Evolutionary conservation across 2,888 invertebrate genomes (phyloP), one percentile per base, ranked within the genome.

Genomic region (Heliconius charithonia): DNA sequence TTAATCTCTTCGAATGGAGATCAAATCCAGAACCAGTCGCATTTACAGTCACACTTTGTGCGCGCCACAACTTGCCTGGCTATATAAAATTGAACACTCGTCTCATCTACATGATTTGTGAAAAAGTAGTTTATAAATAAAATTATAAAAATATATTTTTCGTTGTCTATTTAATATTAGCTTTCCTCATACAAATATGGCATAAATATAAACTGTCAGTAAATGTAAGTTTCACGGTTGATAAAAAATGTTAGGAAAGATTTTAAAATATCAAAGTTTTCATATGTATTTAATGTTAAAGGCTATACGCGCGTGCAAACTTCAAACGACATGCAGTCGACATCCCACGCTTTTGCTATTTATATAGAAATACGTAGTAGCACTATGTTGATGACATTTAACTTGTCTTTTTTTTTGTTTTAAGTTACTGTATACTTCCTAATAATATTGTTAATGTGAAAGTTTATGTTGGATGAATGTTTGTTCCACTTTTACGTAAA

Each of bases 321-420:
- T 19, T 65, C 25, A 67, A 75, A 32, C 32, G 32, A 13, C 45
- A 67, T 27, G 66, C 25, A 67, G 69, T 76, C 59, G 29, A 37
- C 75, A 25, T 45, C 76, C 76, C 37, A 76, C 76, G 76, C 76
- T 25, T 59, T 37, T 59, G 25, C 59, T 76, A 69, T 69, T 76
- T 51, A 67, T 29, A 19, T 22, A 51, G 29, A 69, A 32, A 37
- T 37, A 37, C 32, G 37, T 37, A 37, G 37, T n/a, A n/a, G 66
- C 66, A 37, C 66, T n/a, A 66, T 22, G 37, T n/a, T 22, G 22
- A 67, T 37, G 67, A 41, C n/a, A 67, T 41, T 67, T 67, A 67
- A 67, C 25, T 41, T 67, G 10, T 13, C 3, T 16, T 66, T 67
- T 67, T 3, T n/a, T 37, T 37, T 12, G 1, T 9, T 37, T 37